Evolutionary conservation across 2,888 invertebrate species (phyloP), one percentile per base, ranked within the genome.

Genomic region (Brassicogethes aeneus): DNA sequence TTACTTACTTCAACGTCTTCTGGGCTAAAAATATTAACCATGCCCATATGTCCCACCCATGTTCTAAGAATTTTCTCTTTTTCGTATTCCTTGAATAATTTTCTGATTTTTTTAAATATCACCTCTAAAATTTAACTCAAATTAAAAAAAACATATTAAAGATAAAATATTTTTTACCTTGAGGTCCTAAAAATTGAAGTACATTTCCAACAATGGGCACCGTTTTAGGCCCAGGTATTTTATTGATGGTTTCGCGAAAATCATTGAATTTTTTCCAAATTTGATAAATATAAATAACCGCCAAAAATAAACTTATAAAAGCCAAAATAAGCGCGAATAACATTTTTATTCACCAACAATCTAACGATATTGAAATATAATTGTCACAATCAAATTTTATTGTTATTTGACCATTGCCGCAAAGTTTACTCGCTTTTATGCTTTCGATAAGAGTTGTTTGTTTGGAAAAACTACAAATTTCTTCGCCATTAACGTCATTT

Each of bases 141-240:
- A n/a, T n/a, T n/a, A n/a, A n/a, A n/a, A n/a, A n/a, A n/a, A n/a
- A n/a, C n/a, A n/a, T n/a, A n/a, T n/a, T n/a, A n/a, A n/a, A n/a
- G n/a, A n/a, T n/a, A n/a, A n/a, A n/a, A n/a, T n/a, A n/a, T n/a
- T n/a, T n/a, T 13, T 3, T 29, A 37, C 37, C 37, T 37, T n/a
- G 30, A 14, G 37, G 14, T 37, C 37, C 37, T 5, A 23, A 13
- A 30, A 37, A 30, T 14, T 14, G 33, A 29, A 8, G 2, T 8
- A 37, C 14, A 30, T 32, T 43, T 39, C 43, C 43, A 14, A 43
- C 37, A 10, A 43, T 8, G 3, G 43, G 43, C n/a, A 36, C 33
- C 29, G 15, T 3, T 23, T 39, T 39, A 2, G 43, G 43, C 14
- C 40, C 34, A 10, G 43, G 43, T 17, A 40, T 23, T 12, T 36